phyloP scores from a whole-genome alignment of 2,113 vertebrate genomes.

The Pteruthius melanotis region DNA sequence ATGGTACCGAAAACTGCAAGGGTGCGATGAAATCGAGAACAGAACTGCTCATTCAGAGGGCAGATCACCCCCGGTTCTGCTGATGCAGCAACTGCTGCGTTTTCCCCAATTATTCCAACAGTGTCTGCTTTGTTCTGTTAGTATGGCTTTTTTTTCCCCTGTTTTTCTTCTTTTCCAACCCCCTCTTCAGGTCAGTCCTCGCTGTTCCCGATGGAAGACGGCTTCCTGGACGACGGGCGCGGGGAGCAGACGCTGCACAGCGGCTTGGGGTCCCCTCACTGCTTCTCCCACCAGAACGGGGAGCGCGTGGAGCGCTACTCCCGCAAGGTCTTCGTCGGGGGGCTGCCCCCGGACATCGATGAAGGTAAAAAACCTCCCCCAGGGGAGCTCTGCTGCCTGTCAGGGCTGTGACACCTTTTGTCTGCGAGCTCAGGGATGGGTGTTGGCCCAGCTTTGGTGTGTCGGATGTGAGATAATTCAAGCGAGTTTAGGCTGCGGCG shows the following conservation, averaged over 20 bases:
- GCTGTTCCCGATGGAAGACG: constrained; percentile 97
- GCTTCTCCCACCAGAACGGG: constrained; percentile 96
- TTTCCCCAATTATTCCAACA: neutral
- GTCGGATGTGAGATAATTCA: neutral
- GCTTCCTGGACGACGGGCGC: constrained; percentile 93
- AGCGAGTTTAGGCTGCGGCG: neutral
- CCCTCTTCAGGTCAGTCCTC: constrained; percentile 88
- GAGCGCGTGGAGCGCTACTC: constrained; percentile 95
- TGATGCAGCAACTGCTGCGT: neutral
- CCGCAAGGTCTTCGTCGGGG: constrained; percentile 96
- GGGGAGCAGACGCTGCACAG: constrained; percentile 88
- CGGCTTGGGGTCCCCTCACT: constrained; percentile 91
- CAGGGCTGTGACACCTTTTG: neutral
- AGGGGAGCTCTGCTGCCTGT: neutral
- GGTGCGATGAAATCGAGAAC: neutral
- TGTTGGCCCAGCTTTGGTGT: neutral
- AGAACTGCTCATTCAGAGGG: neutral
- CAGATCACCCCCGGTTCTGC: neutral
- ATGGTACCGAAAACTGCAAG: neutral
- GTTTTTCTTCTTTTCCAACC: neutral
- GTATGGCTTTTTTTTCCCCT: constrained; percentile 23
- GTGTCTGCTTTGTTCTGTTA: constrained; percentile 44
- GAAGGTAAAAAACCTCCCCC: constrained; percentile 81
- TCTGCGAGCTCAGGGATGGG: neutral
- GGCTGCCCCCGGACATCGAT: constrained; percentile 95